Conservation (phyloP, 2,888 invertebrate species). For the Sarcophaga caerulescens region DNA sequence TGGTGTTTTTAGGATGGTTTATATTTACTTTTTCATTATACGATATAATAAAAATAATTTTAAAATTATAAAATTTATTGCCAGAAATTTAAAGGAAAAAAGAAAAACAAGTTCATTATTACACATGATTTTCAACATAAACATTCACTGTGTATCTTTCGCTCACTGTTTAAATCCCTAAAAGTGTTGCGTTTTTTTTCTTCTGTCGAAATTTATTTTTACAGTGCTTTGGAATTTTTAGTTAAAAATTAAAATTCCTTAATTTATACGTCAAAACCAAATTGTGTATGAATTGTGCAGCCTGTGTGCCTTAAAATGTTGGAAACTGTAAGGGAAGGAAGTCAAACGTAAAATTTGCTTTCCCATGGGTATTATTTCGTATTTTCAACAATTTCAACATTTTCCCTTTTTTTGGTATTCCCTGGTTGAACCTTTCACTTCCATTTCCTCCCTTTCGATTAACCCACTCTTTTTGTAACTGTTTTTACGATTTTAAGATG, state of each 20-base stretch:
- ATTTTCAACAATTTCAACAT: background rate
- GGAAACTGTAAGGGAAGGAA: background rate
- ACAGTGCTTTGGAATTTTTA: conserved; percentile 36
- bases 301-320: conserved; percentile 28
- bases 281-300: background rate
- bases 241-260: conserved; percentile 37
- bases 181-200: background rate
- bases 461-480: background rate
- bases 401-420: background rate
- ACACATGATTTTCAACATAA: too few species aligned
- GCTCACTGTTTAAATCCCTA: background rate
- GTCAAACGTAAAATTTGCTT: conserved; percentile 17
- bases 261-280: conserved; percentile 28
- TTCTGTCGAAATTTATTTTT: conserved; percentile 38
- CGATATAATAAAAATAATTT: too few species aligned
- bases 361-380: conserved; percentile 16
- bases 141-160: too few species aligned
- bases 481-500: background rate
- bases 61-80: too few species aligned
- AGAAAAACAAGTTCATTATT: too few species aligned
- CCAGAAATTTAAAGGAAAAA: too few species aligned
- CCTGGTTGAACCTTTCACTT: background rate
- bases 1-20: too few species aligned
- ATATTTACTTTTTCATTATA: too few species aligned
- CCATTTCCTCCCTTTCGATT: background rate